phyloP scores from a whole-genome alignment of 2,797 vertebrate species.

The Falco naumanni region DNA sequence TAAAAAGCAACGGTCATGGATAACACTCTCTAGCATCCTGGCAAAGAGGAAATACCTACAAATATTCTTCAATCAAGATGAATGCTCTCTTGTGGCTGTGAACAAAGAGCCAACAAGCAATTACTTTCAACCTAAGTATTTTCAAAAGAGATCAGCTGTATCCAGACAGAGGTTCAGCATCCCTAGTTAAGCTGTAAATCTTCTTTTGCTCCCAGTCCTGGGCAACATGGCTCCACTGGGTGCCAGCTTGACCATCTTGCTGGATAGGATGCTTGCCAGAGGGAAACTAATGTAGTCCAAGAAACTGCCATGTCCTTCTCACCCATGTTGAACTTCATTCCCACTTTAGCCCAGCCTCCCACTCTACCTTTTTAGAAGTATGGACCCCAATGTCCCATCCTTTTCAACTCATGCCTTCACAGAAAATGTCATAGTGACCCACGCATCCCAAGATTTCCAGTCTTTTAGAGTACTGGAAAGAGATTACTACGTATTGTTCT shows the following conservation, averaged over 20 bases:
- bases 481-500: not conserved
- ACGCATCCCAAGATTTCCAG: rapidly evolving
- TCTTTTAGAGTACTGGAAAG: not conserved
- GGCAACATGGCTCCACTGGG: rapidly evolving
- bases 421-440: not conserved
- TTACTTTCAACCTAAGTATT: constrained; percentile 3
- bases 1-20: not conserved
- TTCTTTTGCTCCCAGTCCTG: not conserved
- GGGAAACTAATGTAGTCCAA: not conserved
- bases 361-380: not conserved
- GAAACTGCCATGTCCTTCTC: not conserved
- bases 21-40: not conserved
- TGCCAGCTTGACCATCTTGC: not conserved
- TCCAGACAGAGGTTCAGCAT: not conserved
- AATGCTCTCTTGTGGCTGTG: not conserved
- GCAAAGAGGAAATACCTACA: constrained; percentile 16
- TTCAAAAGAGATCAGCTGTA: not conserved
- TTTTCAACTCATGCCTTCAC: not conserved
- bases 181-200: not conserved
- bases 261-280: not conserved
- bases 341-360: not conserved
- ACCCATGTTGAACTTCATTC: not conserved
- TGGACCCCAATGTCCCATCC: not conserved
- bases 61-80: constrained; percentile 30
- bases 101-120: not conserved